Evolutionary conservation across 2,888 invertebrate genomes (phyloP).

Genomic region (Xanthia icteritia): DNA sequence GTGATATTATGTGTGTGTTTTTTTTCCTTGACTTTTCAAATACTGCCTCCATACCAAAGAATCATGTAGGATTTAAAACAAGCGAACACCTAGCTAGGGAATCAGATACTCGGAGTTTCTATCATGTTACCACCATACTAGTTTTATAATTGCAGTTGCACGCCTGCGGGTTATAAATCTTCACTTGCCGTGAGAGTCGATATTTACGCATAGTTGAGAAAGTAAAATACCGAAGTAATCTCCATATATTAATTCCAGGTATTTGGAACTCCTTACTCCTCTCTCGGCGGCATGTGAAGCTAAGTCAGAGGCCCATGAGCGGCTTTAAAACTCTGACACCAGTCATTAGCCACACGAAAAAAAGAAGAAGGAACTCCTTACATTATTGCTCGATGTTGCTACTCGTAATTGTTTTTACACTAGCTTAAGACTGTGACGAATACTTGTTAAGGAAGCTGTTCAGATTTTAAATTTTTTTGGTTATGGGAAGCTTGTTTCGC

Average conservation of each 20-base stretch:
- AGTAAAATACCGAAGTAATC: too few relatives aligned
- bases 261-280: too few relatives aligned
- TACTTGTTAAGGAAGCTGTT: not conserved
- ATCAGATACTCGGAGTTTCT: not conserved
- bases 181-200: not conserved
- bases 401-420: not conserved
- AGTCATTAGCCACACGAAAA: too few relatives aligned
- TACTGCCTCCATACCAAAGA: not conserved
- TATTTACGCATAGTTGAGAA: too few relatives aligned
- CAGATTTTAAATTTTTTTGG: too few relatives aligned
- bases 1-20: too few relatives aligned
- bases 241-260: not conserved
- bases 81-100: not conserved
- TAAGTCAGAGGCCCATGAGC: too few relatives aligned
- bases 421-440: not conserved
- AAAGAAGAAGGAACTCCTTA: too few relatives aligned
- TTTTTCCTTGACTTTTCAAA: not conserved
- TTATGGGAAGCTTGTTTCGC: not conserved
- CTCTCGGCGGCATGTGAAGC: too few relatives aligned
- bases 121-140: conserved; percentile 12
- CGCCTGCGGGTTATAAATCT: conserved; percentile 8
- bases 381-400: not conserved
- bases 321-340: too few relatives aligned
- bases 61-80: not conserved
- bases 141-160: conserved; percentile 8